Evolutionary conservation across 1,140 invertebrate genomes (phyloP).

Genomic region (Hyposmocoma kahamanoa): DNA sequence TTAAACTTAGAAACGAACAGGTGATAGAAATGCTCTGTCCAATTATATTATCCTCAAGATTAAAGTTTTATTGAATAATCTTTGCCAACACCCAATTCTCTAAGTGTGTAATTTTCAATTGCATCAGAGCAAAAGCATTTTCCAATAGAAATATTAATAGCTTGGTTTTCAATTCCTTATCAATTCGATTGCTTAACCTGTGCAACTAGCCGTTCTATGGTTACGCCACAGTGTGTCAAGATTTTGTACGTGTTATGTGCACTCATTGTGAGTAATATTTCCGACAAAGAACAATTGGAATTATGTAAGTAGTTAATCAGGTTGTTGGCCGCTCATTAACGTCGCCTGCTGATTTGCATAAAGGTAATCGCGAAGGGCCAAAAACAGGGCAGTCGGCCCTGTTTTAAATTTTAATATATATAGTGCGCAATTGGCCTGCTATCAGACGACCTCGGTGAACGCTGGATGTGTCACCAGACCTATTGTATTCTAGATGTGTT

Average conservation of each 20-base stretch:
- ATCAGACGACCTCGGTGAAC: conserved; percentile 28
- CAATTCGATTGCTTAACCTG: no score
- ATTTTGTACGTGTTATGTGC: neutral
- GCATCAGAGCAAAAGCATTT: no score
- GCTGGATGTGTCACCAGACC: conserved; percentile 41
- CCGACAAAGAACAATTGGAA: conserved; percentile 10
- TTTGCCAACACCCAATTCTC: no score
- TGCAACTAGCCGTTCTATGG: no score
- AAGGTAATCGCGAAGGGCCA: neutral
- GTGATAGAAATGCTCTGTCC: no score
- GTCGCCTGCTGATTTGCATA: neutral
- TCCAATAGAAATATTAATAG: no score
- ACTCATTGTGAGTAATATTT: neutral
- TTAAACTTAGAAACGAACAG: no score
- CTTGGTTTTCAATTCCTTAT: no score
- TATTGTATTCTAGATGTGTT: conserved; percentile 45
- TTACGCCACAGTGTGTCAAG: conserved; percentile 1
- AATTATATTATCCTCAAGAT: no score
- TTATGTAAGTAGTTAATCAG: conserved; percentile 22
- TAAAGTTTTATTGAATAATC: no score
- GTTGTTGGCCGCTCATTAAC: conserved; percentile 7
- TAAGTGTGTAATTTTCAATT: no score
- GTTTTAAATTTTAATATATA: conserved; percentile 30
- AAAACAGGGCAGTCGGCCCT: conserved; percentile 18
- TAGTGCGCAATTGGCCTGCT: conserved; percentile 43